phyloP scores from a whole-genome alignment of 1,140 invertebrate genomes.

The Glossosoma conforme region DNA sequence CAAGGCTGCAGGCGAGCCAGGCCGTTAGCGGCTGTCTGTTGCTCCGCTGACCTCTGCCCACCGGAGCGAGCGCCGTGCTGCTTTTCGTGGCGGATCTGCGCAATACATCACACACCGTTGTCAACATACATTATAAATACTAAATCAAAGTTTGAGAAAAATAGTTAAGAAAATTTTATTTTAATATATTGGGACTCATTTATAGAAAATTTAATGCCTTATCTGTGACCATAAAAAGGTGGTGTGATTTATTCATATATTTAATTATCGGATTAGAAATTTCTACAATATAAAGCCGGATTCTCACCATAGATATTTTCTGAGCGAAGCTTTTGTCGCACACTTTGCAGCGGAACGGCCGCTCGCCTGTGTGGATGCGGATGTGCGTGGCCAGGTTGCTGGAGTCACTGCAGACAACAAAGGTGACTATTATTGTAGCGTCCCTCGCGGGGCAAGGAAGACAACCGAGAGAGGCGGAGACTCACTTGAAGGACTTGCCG shows the following conservation, averaged over 20 bases:
- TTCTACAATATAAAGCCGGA: background rate
- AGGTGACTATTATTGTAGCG: background rate
- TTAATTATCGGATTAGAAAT: background rate
- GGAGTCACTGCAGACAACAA: conserved; percentile 10
- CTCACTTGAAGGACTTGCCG: conserved; percentile 21
- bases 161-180: too few species aligned
- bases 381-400: conserved; percentile 55
- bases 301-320: conserved; percentile 17
- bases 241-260: background rate
- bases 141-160: too few species aligned
- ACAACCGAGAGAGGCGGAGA: background rate
- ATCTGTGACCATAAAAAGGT: conserved; percentile 4
- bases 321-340: conserved; percentile 12
- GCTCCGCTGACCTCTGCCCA: too few species aligned
- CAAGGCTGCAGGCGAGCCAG: too few species aligned
- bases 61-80: background rate
- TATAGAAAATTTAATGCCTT: conserved; percentile 6
- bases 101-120: too few species aligned
- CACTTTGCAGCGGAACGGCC: conserved; percentile 34
- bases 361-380: conserved; percentile 73
- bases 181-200: too few species aligned
- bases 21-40: too few species aligned
- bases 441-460: background rate
- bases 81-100: background rate
- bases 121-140: too few species aligned